These are phyloP conservation scores for Dimorphilus gyrociliatus DNA, from an alignment of 2,888 invertebrate species.

Conservation along the genomic window DNA sequence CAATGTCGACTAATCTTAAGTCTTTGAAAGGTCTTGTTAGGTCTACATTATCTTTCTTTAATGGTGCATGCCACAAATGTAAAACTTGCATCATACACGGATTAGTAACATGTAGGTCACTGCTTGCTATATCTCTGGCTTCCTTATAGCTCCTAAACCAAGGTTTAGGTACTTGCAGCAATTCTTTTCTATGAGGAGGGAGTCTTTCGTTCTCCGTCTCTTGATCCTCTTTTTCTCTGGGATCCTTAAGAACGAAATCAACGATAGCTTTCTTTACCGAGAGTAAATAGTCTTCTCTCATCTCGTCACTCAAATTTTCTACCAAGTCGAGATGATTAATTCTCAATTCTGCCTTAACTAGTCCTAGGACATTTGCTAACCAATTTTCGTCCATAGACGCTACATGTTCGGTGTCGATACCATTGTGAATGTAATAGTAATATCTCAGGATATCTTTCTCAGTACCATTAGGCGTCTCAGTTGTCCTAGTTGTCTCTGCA, in stretches of 20 bases:
- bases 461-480: conserved; percentile 28
- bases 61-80: conserved; percentile 60
- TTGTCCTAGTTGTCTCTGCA: conserved; percentile 7
- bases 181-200: conserved; percentile 41
- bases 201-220: conserved; percentile 24
- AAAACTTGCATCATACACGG: conserved; percentile 62
- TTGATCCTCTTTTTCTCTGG: conserved; percentile 39
- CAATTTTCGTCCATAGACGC: conserved; percentile 61
- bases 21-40: conserved; percentile 15
- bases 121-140: conserved; percentile 42
- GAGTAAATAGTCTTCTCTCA: conserved; percentile 66
- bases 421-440: conserved; percentile 74
- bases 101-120: conserved; percentile 57
- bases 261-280: conserved; percentile 72
- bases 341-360: conserved; percentile 33
- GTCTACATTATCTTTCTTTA: conserved; percentile 43
- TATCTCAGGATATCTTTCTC: conserved; percentile 46
- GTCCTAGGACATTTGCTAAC: conserved; percentile 42
- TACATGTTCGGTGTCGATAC: conserved; percentile 73
- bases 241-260: conserved; percentile 72
- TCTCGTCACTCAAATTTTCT: conserved; percentile 52
- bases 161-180: conserved; percentile 49
- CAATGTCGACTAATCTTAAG: conserved; percentile 32
- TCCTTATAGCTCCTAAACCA: conserved; percentile 47
- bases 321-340: conserved; percentile 28